Base-by-base conservation (phyloP, 2,888 invertebrate species). In the Itoplectis maculator region DNA sequence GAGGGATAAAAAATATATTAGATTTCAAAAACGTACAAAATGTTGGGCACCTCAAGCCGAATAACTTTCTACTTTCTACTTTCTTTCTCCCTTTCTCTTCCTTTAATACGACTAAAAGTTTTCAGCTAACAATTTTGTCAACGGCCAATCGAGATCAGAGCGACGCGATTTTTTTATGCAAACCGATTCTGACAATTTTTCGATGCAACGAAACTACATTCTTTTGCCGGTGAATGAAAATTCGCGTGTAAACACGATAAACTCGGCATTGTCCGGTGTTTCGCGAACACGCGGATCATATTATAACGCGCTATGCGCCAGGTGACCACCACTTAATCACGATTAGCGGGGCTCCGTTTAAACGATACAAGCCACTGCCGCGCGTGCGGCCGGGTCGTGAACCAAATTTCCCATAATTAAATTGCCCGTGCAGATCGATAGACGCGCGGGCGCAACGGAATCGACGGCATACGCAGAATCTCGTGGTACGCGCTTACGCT, bases 371-470 rank as follows among this genome's bases (percentile, higher is more conserved):
- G 68, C 56, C 68, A 59, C 59, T 45, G 45, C 54, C n/a, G n/a
- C n/a, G n/a, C n/a, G n/a, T n/a, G 18, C 29, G 70, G 75, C 29
- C 20, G 7, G 56, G 59, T 59, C 59, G 37, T 68, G 37, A 59
- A 47, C 59, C 49, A 68, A 68, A 76, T 76, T 76, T 59, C n/a
- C 56, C 45, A 68, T 68, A 56, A 76, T 76, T 68, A 68, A 76
- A 76, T 59, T 68, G 23, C 37, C n/a, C 47, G 20, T 11, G 9
- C 40, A 40, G 18, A 45, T 20, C 65, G 65, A 65, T 45, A 61
- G 37, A 47, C 40, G 35, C 37, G 18, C 37, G 37, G 45, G 6
- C 4, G 8, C 20, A 2, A 18, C 13, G 2, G 40, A 15, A 23
- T 54, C 8, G 3, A 65, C 6, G 13, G 37, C 4, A 59, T 59